Evolutionary conservation across 2,113 vertebrate genomes (phyloP), one percentile per base, ranked within the genome.

Genomic region (Brachypodius melanocephalos): DNA sequence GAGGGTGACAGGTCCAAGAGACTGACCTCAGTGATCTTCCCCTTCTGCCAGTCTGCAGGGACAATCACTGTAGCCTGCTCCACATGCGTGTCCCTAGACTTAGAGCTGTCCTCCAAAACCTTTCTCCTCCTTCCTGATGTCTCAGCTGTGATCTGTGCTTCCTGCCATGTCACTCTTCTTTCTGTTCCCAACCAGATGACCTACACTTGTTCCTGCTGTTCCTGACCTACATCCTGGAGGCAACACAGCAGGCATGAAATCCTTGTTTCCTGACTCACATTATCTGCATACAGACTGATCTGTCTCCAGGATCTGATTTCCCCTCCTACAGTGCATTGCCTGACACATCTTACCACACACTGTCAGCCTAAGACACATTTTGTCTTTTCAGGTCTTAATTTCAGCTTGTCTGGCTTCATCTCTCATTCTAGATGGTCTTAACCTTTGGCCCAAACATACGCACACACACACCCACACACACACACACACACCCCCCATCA

Each of bases 71-170:
- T 0, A 67, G 38, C 8, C 73, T 74, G 34, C 65, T 85, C 26
- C 59, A 65, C 52, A 46, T 0, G 0, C 1, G 1, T 51, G 24
- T n/a, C 57, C 46, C 32, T 7, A 42, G 51, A 57, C 49, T 48
- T 57, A 61, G 8, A 69, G 36, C 21, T 69, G 19, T n/a, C 51
- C n/a, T 92, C 87, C 29, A 86, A 65, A 52, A 69, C 36, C 45
- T 19, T 73, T 49, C 38, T 40, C 21, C 36, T 65, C 10, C 52
- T 54, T 85, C 46, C 31, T 79, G 45, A 19, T 29, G 28, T 43
- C 48, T 76, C 62, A 88, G 62, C 21, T 62, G 59, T 71, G 19
- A 71, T n/a, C 48, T 28, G 29, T 46, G 57, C 71, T 63, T 83
- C 83, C 67, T 75, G 58, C 5, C 20, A 12, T 4, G 42, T 45